Base-by-base conservation (phyloP, 2,113 vertebrate species). In the Silurus glanis region DNA sequence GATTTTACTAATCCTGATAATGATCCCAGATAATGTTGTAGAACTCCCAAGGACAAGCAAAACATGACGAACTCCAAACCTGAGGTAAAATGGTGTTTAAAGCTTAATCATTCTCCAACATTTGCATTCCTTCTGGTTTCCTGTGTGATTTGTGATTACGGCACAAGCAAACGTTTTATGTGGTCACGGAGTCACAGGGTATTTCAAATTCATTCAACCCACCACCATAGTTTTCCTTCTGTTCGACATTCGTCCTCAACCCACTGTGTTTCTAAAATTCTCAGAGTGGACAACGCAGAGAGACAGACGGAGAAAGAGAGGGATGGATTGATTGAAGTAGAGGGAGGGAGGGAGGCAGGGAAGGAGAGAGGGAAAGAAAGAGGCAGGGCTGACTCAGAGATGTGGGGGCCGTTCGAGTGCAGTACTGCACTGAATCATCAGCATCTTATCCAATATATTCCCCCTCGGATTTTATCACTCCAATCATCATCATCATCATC, bases 371-470 rank as follows among this genome's bases (percentile, higher is more conserved):
- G 47, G 59, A 25, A 49, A 9, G 58, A 61, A 49, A 14, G 23
- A 59, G 80, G 21, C n/a, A 84, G 67, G 56, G 81, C 84, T 90
- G 89, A 90, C 59, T 90, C 89, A 90, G 76, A 87, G 66, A 83
- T 84, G 86, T 80, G 88, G 86, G 84, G 80, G 88, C 74, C 80
- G 83, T 47, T 87, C 5, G 58, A 83, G 80, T 49, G 83, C 83
- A 83, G 71, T 66, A 82, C 78, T 62, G 72, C 84, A 71, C 75
- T 90, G 90, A 91, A 87, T 90, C 90, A 91, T 83, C 86, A 28
- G 45, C 21, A 76, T 83, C 76, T 86, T 86, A 82, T 85, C 28
- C 56, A 80, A 81, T 86, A 84, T 58, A 67, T 49, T 47, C 66
- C 59, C 23, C 61, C 59, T 56, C 76, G 12, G 51, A 37, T 86